These are phyloP conservation scores for rat (Rattus norvegicus) DNA, from an alignment of 2,113 vertebrate genomes.

Conservation along the genomic window DNA sequence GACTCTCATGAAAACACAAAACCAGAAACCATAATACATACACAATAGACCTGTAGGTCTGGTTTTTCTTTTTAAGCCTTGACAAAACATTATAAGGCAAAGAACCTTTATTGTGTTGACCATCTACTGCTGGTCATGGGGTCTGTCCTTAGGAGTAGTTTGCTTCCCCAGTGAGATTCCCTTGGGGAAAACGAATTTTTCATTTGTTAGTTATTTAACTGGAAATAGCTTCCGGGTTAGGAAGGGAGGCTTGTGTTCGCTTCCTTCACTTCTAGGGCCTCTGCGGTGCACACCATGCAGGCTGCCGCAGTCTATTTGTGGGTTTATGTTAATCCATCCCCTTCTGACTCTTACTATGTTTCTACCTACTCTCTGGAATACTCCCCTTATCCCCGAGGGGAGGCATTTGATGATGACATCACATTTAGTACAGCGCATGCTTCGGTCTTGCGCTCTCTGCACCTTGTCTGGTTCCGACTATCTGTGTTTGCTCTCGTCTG, in stretches of 20 bases:
- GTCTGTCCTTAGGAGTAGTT: neutral
- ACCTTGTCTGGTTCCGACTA: neutral
- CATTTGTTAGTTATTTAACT: neutral
- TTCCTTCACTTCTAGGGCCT: neutral
- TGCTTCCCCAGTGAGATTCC: neutral
- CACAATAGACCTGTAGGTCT: neutral
- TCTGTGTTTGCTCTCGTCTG: neutral
- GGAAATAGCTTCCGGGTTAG: neutral
- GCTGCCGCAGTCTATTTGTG: neutral
- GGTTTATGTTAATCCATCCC: neutral
- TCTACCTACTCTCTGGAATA: neutral
- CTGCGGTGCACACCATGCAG: neutral
- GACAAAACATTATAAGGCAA: neutral
- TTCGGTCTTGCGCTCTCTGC: neutral
- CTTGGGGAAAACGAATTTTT: neutral
- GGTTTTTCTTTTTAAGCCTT: neutral
- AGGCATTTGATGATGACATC: neutral
- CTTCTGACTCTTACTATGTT: neutral
- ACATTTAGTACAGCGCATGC: neutral
- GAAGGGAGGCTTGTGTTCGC: neutral
- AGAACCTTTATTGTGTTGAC: neutral
- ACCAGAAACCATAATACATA: neutral
- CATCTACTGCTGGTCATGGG: neutral
- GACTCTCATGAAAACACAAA: neutral
- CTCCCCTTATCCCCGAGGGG: neutral